Conservation (phyloP, 2,888 invertebrate genomes). For the Agriotes lineatus region DNA sequence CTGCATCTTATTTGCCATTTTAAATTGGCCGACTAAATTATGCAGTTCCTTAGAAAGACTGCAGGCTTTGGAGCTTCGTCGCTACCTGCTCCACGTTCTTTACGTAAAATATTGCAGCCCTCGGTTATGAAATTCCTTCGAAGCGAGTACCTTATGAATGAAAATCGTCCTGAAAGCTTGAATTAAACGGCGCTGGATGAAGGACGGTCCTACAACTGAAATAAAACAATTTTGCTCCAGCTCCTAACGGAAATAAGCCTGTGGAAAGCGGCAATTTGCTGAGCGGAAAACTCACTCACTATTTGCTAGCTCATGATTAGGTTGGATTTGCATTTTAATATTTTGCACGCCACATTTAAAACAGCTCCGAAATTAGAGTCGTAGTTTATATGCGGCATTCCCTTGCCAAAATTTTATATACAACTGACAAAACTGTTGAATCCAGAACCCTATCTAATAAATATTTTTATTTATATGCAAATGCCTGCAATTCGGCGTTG, state of each 20-base stretch:
- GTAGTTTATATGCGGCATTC: neutral
- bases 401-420: neutral
- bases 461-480: neutral
- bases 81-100: slow-evolving; percentile 14
- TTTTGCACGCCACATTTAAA: too few relatives aligned
- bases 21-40: slow-evolving; percentile 1
- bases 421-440: neutral
- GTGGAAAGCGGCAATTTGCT: slow-evolving; percentile 1
- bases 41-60: slow-evolving; percentile 18
- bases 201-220: slow-evolving; percentile 5
- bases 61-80: neutral
- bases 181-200: slow-evolving; percentile 14
- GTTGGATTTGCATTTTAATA: too few relatives aligned
- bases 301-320: too few relatives aligned
- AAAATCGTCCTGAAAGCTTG: slow-evolving; percentile 19
- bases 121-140: slow-evolving; percentile 15
- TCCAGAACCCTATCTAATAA: neutral
- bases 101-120: slow-evolving; percentile 19
- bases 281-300: too few relatives aligned
- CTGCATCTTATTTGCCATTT: neutral
- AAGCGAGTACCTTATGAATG: slow-evolving; percentile 20
- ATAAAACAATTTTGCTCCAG: slow-evolving; percentile 17
- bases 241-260: neutral
- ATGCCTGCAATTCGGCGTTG: neutral
- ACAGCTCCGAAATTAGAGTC: neutral